Evolutionary conservation across 1,140 invertebrate genomes (phyloP).

Genomic region (Coboldia fuscipes): DNA sequence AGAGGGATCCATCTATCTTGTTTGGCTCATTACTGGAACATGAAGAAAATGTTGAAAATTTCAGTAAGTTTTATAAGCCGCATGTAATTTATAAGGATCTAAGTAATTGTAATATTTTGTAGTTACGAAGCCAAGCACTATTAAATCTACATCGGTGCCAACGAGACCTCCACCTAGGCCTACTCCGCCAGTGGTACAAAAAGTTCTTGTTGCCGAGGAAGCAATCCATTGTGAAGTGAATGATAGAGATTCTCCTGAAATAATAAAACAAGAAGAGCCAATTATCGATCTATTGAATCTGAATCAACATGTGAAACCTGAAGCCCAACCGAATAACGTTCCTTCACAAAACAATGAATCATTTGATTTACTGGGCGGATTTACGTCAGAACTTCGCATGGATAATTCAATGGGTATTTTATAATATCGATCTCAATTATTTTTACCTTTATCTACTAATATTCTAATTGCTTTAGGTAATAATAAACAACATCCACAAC

Average conservation of each 20-base stretch:
- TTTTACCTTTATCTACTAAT: too few species aligned
- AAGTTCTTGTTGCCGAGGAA: too few species aligned
- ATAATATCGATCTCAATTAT: too few species aligned
- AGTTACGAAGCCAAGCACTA: conserved; percentile 16
- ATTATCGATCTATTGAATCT: conserved; percentile 27
- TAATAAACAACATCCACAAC: conserved; percentile 8
- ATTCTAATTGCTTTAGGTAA: too few species aligned
- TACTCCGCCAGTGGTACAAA: too few species aligned
- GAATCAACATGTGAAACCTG: conserved; percentile 12
- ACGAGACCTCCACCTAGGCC: conserved; percentile 5
- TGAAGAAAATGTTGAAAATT: conserved; percentile 62
- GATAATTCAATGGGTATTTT: too few species aligned
- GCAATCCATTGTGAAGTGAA: too few species aligned
- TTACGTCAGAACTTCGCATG: too few species aligned
- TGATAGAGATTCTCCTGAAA: conserved; percentile 8
- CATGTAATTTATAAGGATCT: conserved; percentile 1
- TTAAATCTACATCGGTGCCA: not conserved
- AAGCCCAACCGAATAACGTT: conserved; percentile 7
- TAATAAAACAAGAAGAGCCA: too few species aligned
- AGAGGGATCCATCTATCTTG: conserved; percentile 34
- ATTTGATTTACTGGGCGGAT: conserved; percentile 38
- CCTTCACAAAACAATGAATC: conserved; percentile 20
- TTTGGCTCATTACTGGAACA: conserved; percentile 66
- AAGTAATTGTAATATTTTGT: conserved; percentile 2
- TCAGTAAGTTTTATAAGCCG: conserved; percentile 27